Conservation (phyloP, 2,113 vertebrate genomes). For the Rhineura floridana region DNA sequence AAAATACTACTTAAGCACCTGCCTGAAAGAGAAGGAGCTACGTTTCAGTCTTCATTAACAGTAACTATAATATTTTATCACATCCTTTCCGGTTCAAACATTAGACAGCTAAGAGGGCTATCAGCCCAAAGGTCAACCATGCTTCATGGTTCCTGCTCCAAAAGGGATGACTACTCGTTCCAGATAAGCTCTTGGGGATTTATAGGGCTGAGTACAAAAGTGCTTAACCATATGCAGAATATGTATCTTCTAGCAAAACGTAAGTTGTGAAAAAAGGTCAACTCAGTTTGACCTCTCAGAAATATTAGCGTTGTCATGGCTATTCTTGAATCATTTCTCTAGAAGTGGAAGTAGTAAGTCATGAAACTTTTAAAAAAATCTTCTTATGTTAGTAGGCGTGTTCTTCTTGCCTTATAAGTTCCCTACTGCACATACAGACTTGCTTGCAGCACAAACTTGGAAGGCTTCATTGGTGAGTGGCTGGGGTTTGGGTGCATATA, state of each 20-base stretch:
- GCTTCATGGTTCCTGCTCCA: background rate
- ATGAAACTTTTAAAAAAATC: background rate
- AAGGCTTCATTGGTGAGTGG: background rate
- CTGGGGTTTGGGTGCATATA: rapidly evolving
- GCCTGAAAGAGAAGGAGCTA: background rate
- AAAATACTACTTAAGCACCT: background rate
- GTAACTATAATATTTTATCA: background rate
- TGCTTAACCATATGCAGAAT: rapidly evolving
- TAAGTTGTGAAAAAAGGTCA: constrained; percentile 22
- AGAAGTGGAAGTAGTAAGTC: background rate
- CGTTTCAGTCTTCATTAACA: background rate
- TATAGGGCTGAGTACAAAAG: background rate
- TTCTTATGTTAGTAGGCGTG: background rate
- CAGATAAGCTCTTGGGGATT: background rate
- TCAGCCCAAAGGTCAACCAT: background rate
- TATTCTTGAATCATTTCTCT: constrained; percentile 38
- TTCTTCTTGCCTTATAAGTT: constrained; percentile 28
- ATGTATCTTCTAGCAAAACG: background rate
- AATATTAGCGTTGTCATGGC: background rate
- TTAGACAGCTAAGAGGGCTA: background rate
- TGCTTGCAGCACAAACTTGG: background rate
- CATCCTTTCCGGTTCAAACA: background rate
- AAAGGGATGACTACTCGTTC: background rate
- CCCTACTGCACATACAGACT: background rate
- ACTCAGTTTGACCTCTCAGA: constrained; percentile 35